Evolutionary conservation across 2,113 vertebrate genomes (phyloP), one percentile per base, ranked within the genome.

Genomic region (Carollia perspicillata): DNA sequence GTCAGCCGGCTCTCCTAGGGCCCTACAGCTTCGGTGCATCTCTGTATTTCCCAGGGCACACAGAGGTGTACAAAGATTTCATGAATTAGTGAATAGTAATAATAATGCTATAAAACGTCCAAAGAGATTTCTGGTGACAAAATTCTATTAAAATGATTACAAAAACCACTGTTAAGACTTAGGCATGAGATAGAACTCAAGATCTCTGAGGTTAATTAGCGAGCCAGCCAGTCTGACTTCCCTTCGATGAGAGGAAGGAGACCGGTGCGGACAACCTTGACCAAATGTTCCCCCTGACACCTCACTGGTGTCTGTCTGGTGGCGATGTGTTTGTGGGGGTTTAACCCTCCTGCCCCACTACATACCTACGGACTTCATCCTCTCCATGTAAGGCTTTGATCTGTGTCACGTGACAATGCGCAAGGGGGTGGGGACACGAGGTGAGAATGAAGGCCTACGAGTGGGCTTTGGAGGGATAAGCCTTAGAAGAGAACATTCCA

Each of bases 341-440:
- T 63, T 40, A 35, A 47, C 22, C 17, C n/a, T 74, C 35, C 40
- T 68, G 33, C 16, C 47, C 42, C 33, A 33, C 60, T 51, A 35
- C 14, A 40, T 69, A 5, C 8, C 17, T 0, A 5, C 3, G 13
- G 58, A 74, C 49, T 74, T 66, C 8, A 4, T 40, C 40, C 40
- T 51, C 33, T 68, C 69, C 13, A 20, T n/a, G 40, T 40, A 71
- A 75, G n/a, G 33, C 44, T 84, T 84, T 84, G 37, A 65, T 49
- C 60, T 11, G 9, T 28, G 28, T n/a, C 71, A 72, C 55, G 18
- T n/a, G 33, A 44, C 33, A 49, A 2, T 63, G 14, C 0, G 2
- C 17, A 0, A 16, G 8, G 35, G 13, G 11, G 10, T 0, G 0
- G 33, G 18, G 22, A 5, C 42, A 14, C 72, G n/a, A 17, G 23